Evolutionary conservation across 1,140 invertebrate genomes (phyloP).

Genomic region (Heliconius nattereri): DNA sequence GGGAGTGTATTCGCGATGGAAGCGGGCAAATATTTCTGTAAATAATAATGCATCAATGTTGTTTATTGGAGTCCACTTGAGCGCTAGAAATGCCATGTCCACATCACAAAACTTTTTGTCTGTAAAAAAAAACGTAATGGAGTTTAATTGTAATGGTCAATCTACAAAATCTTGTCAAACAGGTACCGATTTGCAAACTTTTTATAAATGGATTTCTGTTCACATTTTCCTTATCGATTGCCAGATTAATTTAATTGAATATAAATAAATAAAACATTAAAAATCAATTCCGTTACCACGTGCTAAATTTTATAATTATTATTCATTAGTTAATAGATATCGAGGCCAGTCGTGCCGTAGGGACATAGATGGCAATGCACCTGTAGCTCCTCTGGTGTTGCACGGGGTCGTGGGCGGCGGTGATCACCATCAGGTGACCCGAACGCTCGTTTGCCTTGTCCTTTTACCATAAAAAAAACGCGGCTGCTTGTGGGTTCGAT

Average conservation of each 20-base stretch:
- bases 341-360: not conserved
- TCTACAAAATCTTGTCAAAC: not conserved
- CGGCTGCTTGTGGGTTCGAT: too few relatives aligned
- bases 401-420: too few relatives aligned
- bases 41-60: constrained; percentile 68
- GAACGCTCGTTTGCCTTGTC: too few relatives aligned
- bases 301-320: not conserved
- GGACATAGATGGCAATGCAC: too few relatives aligned
- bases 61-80: constrained; percentile 76
- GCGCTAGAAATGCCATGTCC: constrained; percentile 76
- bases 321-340: not conserved
- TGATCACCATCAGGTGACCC: too few relatives aligned
- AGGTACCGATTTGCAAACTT: not conserved
- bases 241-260: too few relatives aligned
- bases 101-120: constrained; percentile 78
- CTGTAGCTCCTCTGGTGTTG: too few relatives aligned
- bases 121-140: constrained; percentile 46
- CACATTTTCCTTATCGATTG: not conserved
- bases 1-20: constrained; percentile 76
- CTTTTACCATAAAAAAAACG: too few relatives aligned
- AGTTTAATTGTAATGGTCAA: not conserved
- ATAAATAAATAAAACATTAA: too few relatives aligned
- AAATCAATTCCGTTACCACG: not conserved
- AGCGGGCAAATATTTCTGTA: constrained; percentile 77
- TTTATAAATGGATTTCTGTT: not conserved